phyloP scores from a whole-genome alignment of 2,888 invertebrate species.

The Noctua comes region DNA sequence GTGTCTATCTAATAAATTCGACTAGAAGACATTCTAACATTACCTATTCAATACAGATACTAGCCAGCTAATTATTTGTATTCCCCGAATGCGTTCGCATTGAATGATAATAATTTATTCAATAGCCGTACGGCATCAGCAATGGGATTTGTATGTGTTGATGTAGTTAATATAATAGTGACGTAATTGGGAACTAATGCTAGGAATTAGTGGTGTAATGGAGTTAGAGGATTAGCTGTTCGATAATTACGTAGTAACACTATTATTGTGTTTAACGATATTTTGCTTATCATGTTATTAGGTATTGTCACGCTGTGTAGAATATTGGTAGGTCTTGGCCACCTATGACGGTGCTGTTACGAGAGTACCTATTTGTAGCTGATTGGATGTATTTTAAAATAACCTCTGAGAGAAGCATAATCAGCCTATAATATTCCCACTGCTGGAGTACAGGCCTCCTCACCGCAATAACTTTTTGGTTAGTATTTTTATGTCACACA shows the following conservation, averaged over 20 bases:
- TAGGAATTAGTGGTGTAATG: slow-evolving; percentile 55
- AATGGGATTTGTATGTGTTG: slow-evolving; percentile 57
- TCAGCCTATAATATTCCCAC: too few relatives aligned
- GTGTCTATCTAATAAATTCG: neutral
- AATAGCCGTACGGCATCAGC: slow-evolving; percentile 34
- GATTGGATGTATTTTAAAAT: neutral
- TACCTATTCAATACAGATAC: slow-evolving; percentile 18
- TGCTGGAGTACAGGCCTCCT: too few relatives aligned
- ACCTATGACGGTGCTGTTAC: neutral
- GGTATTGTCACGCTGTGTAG: slow-evolving; percentile 18
- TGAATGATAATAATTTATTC: slow-evolving; percentile 60
- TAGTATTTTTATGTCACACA: too few relatives aligned
- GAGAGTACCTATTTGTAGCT: neutral
- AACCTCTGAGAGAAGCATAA: neutral
- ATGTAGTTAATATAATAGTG: slow-evolving; percentile 61
- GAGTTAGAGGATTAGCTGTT: slow-evolving; percentile 55
- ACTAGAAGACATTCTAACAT: neutral
- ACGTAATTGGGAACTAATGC: slow-evolving; percentile 60
- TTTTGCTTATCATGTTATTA: slow-evolving; percentile 22
- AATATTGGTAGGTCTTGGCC: neutral
- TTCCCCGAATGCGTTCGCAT: slow-evolving; percentile 46
- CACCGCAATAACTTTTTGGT: too few relatives aligned
- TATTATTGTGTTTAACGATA: slow-evolving; percentile 20
- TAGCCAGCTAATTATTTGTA: slow-evolving; percentile 39
- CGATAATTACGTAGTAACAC: slow-evolving; percentile 49